Evolutionary conservation across 2,797 vertebrate genomes (phyloP), one percentile per base, ranked within the genome.

Genomic region (Propithecus deckenii): DNA sequence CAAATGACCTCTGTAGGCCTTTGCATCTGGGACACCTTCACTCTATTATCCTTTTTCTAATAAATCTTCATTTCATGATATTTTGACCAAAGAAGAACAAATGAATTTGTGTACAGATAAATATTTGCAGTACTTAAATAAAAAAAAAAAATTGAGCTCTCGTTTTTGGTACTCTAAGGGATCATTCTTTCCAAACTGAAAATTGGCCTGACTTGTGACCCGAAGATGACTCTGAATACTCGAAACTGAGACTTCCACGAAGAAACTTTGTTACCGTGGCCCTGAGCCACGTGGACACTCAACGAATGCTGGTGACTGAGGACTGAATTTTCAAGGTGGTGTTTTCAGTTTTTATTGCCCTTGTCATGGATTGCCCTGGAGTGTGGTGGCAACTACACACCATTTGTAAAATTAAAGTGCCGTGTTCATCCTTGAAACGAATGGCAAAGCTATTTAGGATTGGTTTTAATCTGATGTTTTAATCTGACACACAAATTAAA

Each of bases 351-450:
- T 96, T 72, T 38, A 69, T 46, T 25, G 12, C 46, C 67, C 20
- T 89, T 72, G 32, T 75, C 72, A 63, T 90, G 48, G 43, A 48
- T 81, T 52, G 35, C 22, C 46, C 50, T 83, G 52, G 48, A 79
- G 20, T 74, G 14, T 65, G 72, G 61, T 89, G 75, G 35, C 71
- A 92, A 81, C 25, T 20, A 9, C 1, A 30, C 2, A 41, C 76
- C 55, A 83, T 95, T 94, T 97, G 57, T 69, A 92, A 95, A 96
- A 97, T 71, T 89, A 78, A 97, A 97, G 87, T 84, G 76, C 65
- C 69, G 2, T 5, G 6, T 91, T 95, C 78, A 90, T 92, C 57
- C 69, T 96, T 65, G 87, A 95, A 94, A 96, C 65, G 87, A 96
- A 95, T 97, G 88, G 48, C 78, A 88, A 80, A 61, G 88, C 96